Evolutionary conservation across 2,888 invertebrate species (phyloP).

Genomic region (Drosophila monieri): DNA sequence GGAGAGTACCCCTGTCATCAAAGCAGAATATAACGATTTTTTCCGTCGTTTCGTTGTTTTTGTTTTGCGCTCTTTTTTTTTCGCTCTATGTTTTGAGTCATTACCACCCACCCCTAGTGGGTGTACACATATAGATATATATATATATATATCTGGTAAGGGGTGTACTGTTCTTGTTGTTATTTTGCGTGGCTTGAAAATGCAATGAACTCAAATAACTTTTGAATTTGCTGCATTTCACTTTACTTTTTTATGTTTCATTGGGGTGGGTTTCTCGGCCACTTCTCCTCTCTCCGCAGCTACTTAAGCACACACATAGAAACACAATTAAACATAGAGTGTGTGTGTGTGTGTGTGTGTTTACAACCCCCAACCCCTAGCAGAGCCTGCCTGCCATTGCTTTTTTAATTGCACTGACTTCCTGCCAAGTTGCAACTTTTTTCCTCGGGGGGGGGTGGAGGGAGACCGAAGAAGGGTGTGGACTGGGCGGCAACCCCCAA

Average conservation of each 20-base stretch:
- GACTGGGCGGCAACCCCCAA: conserved; percentile 47
- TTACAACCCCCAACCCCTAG: conserved; percentile 74
- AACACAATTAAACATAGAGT: conserved; percentile 61
- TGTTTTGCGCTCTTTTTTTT: conserved; percentile 52
- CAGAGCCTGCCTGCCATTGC: conserved; percentile 61
- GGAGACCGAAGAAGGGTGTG: conserved; percentile 49
- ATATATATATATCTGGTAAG: conserved; percentile 20
- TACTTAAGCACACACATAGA: conserved; percentile 60
- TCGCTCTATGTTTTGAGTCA: conserved; percentile 79
- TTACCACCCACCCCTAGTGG: conserved; percentile 71
- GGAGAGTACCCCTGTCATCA: conserved; percentile 53
- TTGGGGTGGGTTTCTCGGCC: conserved; percentile 72
- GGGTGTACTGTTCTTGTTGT: conserved; percentile 45
- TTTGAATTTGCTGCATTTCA: conserved; percentile 81
- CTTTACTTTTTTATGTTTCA: conserved; percentile 44
- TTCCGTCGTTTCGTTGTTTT: conserved; percentile 40
- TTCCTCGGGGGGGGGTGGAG: conserved; percentile 16
- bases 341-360: conserved; percentile 47
- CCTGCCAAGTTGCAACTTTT: conserved; percentile 70
- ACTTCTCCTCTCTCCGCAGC: conserved; percentile 58
- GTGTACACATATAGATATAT: conserved; percentile 3
- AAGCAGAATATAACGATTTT: conserved; percentile 67
- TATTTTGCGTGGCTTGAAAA: conserved; percentile 75
- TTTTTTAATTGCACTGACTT: conserved; percentile 79
- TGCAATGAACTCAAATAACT: conserved; percentile 83